These are phyloP conservation scores for Drosophila paranaensis DNA, from an alignment of 2,888 invertebrate genomes.

Conservation along the genomic window DNA sequence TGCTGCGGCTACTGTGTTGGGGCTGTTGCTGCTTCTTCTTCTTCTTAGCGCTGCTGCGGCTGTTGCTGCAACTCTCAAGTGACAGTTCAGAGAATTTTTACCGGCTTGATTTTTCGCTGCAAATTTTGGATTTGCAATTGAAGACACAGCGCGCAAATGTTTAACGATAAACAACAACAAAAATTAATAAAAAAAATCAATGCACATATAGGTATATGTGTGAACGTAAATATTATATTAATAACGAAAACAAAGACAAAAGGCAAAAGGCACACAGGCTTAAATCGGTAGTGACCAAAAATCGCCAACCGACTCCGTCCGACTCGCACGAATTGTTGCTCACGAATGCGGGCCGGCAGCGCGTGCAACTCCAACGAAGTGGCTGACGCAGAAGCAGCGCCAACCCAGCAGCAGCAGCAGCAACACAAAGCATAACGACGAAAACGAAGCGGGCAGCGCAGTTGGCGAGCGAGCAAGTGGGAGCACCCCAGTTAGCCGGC, in stretches of 20 bases:
- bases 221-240: slow-evolving; percentile 6
- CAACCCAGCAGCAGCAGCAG: slow-evolving; percentile 41
- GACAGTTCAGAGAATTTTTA: slow-evolving; percentile 61
- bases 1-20: slow-evolving; percentile 33
- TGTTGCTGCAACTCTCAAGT: slow-evolving; percentile 48
- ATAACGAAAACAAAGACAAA: slow-evolving; percentile 36
- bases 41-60: slow-evolving; percentile 25
- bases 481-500: slow-evolving; percentile 23
- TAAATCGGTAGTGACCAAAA: slow-evolving; percentile 38
- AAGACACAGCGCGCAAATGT: slow-evolving; percentile 27
- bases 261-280: slow-evolving; percentile 34
- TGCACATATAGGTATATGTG: too few relatives aligned
- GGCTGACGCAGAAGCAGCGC: slow-evolving; percentile 59
- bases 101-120: slow-evolving; percentile 39
- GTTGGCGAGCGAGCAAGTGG: slow-evolving; percentile 37
- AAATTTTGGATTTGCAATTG: slow-evolving; percentile 1
- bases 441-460: slow-evolving; percentile 61
- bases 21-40: slow-evolving; percentile 22
- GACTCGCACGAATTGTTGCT: slow-evolving; percentile 78
- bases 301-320: slow-evolving; percentile 70
- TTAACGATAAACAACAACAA: slow-evolving; percentile 42
- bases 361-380: slow-evolving; percentile 78
- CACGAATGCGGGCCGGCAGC: slow-evolving; percentile 76
- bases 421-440: slow-evolving; percentile 53
- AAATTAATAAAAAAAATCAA: slow-evolving; percentile 28